Percentiles rank a stretch among this genome's conserved stretches.
Conservation (phyloP, 1,140 invertebrate species). For the Drosophila navojoa region DNA sequence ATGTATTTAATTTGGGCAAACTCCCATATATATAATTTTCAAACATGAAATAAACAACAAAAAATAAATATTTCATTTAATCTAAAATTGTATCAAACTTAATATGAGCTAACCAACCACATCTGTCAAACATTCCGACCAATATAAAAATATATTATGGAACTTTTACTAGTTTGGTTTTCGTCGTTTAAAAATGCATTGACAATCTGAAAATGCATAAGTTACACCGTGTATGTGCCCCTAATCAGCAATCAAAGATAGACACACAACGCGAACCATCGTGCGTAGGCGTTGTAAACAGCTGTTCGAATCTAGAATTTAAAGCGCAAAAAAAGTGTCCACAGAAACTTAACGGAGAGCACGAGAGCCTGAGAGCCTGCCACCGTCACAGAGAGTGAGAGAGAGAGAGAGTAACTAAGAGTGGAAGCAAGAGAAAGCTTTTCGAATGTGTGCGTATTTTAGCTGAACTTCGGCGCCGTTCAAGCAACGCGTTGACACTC, state of each 20-base stretch:
- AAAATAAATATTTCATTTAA: too few relatives aligned
- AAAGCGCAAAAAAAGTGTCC: slow-evolving; percentile 25
- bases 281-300: slow-evolving; percentile 26
- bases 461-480: neutral
- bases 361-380: neutral
- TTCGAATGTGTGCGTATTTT: slow-evolving; percentile 4
- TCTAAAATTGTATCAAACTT: too few relatives aligned
- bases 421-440: slow-evolving; percentile 38
- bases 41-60: too few relatives aligned
- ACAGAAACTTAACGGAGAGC: slow-evolving; percentile 18
- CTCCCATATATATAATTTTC: too few relatives aligned
- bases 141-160: too few relatives aligned
- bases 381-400: neutral
- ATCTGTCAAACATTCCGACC: too few relatives aligned
- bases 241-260: too few relatives aligned
- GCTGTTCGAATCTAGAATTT: slow-evolving; percentile 29
- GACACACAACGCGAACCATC: neutral
- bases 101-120: too few relatives aligned
- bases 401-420: neutral
- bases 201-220: too few relatives aligned
- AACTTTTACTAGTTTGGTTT: too few relatives aligned
- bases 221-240: slow-evolving; percentile 17
- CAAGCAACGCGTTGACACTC: neutral
- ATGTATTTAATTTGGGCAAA: too few relatives aligned
- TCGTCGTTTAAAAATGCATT: too few relatives aligned